These are phyloP conservation scores for Helicorthomorpha holstii DNA, from an alignment of 1,140 invertebrate genomes.

Conservation along the genomic window DNA sequence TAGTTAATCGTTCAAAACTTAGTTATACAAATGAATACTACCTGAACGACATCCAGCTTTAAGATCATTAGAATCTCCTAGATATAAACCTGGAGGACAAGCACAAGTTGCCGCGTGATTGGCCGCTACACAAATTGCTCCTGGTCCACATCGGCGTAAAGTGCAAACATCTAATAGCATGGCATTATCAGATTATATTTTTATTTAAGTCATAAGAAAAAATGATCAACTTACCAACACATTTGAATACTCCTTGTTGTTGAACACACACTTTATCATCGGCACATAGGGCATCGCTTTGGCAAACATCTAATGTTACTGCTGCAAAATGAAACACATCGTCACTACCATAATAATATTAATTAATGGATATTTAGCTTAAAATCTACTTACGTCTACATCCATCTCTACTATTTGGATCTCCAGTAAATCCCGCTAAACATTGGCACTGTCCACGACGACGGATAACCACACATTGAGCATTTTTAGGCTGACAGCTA, in stretches of 20 bases:
- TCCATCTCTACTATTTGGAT: constrained; percentile 72
- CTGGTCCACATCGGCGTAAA: constrained; percentile 55
- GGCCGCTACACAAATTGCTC: constrained; percentile 64
- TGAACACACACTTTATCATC: constrained; percentile 56
- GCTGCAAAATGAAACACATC: constrained; percentile 13
- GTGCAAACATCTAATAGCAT: constrained; percentile 53
- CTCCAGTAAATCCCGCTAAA: constrained; percentile 56
- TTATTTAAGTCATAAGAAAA: neutral
- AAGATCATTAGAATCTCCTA: constrained; percentile 60
- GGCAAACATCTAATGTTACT: constrained; percentile 49
- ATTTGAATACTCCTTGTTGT: constrained; percentile 31
- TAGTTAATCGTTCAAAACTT: too few species aligned
- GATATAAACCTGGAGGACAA: constrained; percentile 63
- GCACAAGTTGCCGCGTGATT: constrained; percentile 75
- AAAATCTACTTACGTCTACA: constrained; percentile 35
- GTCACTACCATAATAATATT: neutral
- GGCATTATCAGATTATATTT: too few species aligned
- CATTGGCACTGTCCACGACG: constrained; percentile 55
- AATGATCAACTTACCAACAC: constrained; percentile 24
- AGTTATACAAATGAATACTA: too few species aligned
- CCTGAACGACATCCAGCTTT: neutral
- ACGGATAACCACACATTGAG: constrained; percentile 48
- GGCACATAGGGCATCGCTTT: constrained; percentile 56
- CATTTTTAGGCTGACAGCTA: constrained; percentile 56
- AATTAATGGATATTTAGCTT: neutral